Conservation (phyloP, 92 coral and sea anemone species). For the Siderastrea siderea region DNA sequence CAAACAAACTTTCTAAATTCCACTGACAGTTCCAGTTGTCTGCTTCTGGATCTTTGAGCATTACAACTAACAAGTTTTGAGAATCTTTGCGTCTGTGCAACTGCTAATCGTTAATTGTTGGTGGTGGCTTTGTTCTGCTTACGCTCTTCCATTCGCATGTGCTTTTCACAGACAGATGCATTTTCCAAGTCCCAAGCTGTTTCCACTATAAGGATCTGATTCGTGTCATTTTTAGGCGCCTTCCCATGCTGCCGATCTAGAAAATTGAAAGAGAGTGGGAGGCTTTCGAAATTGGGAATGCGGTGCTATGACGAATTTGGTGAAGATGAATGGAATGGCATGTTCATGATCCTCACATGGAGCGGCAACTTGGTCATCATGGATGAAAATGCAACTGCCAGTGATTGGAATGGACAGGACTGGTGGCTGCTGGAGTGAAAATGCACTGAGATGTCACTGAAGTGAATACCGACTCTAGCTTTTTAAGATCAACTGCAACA, state of each 20-base stretch:
- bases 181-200: constrained; percentile 28
- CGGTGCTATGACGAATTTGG: not conserved
- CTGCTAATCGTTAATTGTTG: not conserved
- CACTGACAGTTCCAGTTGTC: not conserved
- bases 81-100: not conserved
- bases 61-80: not conserved
- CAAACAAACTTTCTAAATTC: no score
- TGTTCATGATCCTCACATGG: not conserved
- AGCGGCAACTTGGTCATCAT: constrained; percentile 14
- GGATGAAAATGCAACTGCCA: constrained; percentile 45
- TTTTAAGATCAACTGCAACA: not conserved
- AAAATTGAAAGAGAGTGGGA: constrained; percentile 15
- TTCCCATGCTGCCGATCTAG: not conserved
- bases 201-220: not conserved
- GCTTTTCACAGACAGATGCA: constrained; percentile 31
- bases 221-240: not conserved
- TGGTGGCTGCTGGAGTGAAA: constrained; percentile 14
- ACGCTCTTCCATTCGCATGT: constrained; percentile 8
- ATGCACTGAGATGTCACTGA: not conserved
- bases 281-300: not conserved
- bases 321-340: constrained; percentile 1
- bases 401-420: constrained; percentile 13
- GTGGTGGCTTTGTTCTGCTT: not conserved
- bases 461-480: no score
- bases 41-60: not conserved